phyloP scores from a whole-genome alignment of 2,113 vertebrate genomes.

The Dipodomys spectabilis region DNA sequence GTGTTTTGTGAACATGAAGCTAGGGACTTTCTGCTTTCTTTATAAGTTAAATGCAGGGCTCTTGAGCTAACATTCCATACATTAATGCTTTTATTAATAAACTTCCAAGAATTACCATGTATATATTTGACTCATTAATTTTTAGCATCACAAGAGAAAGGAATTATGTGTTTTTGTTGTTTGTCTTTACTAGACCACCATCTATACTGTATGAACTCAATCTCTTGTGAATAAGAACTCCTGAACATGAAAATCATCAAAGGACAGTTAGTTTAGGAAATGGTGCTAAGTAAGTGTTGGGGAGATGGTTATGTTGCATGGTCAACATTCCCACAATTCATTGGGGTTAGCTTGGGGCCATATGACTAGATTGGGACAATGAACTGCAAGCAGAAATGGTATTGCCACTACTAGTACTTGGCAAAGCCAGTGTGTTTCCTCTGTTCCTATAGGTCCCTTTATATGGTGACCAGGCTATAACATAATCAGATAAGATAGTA shows the following conservation, averaged over 20 bases:
- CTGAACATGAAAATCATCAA: neutral
- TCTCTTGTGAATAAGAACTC: neutral
- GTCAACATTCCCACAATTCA: neutral
- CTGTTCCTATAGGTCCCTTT: neutral
- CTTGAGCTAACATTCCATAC: neutral
- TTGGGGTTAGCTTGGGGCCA: neutral
- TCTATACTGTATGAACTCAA: neutral
- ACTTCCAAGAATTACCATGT: conserved; percentile 7
- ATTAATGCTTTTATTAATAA: conserved; percentile 9
- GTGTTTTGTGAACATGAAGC: neutral
- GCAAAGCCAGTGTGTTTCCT: neutral
- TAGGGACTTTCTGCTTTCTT: neutral
- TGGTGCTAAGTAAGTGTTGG: neutral
- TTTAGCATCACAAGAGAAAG: neutral
- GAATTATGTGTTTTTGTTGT: neutral
- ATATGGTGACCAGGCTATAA: neutral
- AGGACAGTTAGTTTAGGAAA: neutral
- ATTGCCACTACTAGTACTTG: neutral
- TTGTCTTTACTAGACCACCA: neutral
- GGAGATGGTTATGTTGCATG: neutral
- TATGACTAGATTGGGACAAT: neutral
- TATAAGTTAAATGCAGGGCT: conserved; percentile 1
- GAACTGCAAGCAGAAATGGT: neutral
- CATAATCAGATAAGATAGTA: neutral
- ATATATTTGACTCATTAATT: neutral